A percentile compares a stretch with the other conserved stretches of the same genome.
These are phyloP conservation scores for Ceraclea dissimilis DNA, from an alignment of 2,888 invertebrate genomes.

Conservation along the genomic window DNA sequence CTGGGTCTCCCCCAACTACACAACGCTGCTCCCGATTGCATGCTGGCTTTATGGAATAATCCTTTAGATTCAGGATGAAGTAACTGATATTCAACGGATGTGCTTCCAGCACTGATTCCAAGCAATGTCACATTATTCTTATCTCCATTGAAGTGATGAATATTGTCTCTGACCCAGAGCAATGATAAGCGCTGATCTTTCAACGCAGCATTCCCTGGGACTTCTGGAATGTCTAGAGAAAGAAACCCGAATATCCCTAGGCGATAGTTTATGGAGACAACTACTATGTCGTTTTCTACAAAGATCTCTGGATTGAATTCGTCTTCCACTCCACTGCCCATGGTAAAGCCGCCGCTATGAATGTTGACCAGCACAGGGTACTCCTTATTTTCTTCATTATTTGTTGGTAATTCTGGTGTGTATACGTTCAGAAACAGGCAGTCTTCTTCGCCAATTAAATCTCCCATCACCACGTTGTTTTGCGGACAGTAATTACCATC, in stretches of 20 bases:
- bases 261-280: constrained; percentile 31
- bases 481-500: constrained; percentile 28
- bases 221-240: constrained; percentile 15
- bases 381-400: neutral
- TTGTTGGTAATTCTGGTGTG: constrained; percentile 19
- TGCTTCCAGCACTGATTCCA: constrained; percentile 21
- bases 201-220: constrained; percentile 20
- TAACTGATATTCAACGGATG: constrained; percentile 19
- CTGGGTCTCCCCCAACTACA: constrained; percentile 31
- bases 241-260: constrained; percentile 28
- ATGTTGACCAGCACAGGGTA: constrained; percentile 24
- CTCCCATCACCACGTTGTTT: neutral
- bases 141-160: constrained; percentile 16
- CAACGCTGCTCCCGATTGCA: constrained; percentile 19
- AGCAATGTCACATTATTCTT: constrained; percentile 19
- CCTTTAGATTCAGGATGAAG: constrained; percentile 17
- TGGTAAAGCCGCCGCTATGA: constrained; percentile 30
- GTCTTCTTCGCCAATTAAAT: constrained; percentile 26
- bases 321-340: constrained; percentile 26
- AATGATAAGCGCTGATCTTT: constrained; percentile 21
- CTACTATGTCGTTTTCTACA: constrained; percentile 21
- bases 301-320: constrained; percentile 28
- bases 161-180: constrained; percentile 20
- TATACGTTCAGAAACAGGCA: constrained; percentile 27
- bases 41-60: constrained; percentile 18